phyloP scores from a whole-genome alignment of 2,797 vertebrate genomes.

The Stomatorhinus walkeri region DNA sequence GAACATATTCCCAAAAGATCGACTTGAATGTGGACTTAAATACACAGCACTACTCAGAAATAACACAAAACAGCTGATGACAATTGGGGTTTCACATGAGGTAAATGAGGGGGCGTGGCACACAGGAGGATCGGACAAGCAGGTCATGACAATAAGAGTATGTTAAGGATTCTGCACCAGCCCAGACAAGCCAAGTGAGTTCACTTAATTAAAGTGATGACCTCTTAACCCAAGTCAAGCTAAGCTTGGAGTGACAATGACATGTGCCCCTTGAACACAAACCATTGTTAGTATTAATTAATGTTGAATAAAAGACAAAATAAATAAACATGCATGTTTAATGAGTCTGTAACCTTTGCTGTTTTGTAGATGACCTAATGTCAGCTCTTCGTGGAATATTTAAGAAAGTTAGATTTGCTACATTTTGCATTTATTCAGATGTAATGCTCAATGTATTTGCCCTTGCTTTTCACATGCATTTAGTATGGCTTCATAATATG shows the following conservation, averaged over 20 bases:
- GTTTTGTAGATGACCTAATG: constrained; percentile 16
- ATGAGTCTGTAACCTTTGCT: constrained; percentile 29
- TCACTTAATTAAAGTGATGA: background rate
- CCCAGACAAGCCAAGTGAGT: background rate
- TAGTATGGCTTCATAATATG: background rate
- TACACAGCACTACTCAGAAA: no score
- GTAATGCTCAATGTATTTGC: background rate
- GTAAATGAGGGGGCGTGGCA: no score
- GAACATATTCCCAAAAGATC: no score
- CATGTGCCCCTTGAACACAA: background rate
- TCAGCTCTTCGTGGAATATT: background rate
- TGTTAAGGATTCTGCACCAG: background rate
- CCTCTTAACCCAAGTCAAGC: constrained; percentile 1
- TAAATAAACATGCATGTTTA: background rate
- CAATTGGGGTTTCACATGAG: no score
- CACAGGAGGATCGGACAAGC: no score
- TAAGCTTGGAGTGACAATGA: background rate
- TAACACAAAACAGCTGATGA: no score
- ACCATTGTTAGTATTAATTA: background rate
- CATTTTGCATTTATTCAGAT: background rate
- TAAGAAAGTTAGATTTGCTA: background rate
- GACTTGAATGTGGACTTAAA: no score
- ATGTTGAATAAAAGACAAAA: constrained; percentile 11
- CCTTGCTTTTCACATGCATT: background rate
- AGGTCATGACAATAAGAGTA: no score